Conservation (phyloP, 2,888 invertebrate species). For the Catotricha subobsoleta region DNA sequence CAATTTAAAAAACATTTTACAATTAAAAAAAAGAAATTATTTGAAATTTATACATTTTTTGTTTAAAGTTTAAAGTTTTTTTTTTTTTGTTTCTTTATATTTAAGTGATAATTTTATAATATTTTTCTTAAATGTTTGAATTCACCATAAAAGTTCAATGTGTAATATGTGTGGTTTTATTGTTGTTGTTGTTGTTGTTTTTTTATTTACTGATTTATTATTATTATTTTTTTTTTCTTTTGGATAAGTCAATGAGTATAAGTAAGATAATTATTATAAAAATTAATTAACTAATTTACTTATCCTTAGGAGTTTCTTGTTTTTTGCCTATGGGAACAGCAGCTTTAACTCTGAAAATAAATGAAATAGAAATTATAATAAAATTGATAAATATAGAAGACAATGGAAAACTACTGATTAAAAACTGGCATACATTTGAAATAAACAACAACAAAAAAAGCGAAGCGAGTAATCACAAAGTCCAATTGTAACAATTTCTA, state of each 20-base stretch:
- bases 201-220: neutral
- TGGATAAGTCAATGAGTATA: neutral
- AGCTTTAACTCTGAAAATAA: constrained; percentile 55
- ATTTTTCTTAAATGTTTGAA: neutral
- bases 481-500: too few species aligned
- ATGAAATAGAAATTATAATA: too few species aligned
- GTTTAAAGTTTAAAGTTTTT: too few species aligned
- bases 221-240: too few species aligned
- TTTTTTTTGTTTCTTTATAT: neutral
- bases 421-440: too few species aligned
- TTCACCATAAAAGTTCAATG: neutral
- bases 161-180: neutral
- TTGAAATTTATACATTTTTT: too few species aligned
- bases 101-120: neutral
- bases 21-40: too few species aligned
- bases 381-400: too few species aligned
- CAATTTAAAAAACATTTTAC: too few species aligned
- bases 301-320: constrained; percentile 67
- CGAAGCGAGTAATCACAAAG: too few species aligned
- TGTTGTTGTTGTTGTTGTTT: neutral
- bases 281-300: constrained; percentile 34
- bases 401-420: too few species aligned
- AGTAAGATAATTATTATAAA: neutral
- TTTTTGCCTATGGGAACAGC: constrained; percentile 81
- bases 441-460: too few species aligned